Evolutionary conservation across 2,797 vertebrate species (phyloP).

Genomic region (Schizopygopsis pylzovi): DNA sequence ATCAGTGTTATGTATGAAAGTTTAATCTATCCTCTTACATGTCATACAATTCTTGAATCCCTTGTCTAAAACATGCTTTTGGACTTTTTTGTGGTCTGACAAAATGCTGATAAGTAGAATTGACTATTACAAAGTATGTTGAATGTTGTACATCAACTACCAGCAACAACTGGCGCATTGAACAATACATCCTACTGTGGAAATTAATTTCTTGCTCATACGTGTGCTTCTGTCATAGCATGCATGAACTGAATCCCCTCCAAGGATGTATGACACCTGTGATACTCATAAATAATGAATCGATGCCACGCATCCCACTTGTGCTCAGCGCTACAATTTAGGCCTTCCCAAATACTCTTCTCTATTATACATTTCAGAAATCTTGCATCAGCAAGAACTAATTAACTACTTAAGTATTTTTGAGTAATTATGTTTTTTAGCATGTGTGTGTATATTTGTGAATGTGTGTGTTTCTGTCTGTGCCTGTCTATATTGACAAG

Average conservation of each 20-base stretch:
- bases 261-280: conserved; percentile 11
- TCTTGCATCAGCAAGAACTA: neutral
- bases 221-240: neutral
- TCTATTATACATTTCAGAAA: no score
- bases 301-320: neutral
- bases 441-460: neutral
- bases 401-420: neutral
- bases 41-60: neutral
- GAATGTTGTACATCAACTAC: neutral
- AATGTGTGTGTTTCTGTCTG: neutral
- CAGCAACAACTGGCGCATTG: neutral
- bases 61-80: neutral
- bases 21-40: neutral
- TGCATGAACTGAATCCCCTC: conserved; percentile 12
- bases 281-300: conserved; percentile 44
- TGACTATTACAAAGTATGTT: neutral
- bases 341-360: neutral
- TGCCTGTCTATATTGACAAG: neutral
- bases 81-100: neutral
- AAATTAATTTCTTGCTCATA: conserved; percentile 37
- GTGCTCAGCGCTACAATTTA: neutral
- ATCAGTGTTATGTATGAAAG: neutral
- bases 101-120: neutral
- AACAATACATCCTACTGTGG: neutral
- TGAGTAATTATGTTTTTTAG: neutral